Percentiles rank a stretch among this genome's conserved stretches.
phyloP scores from a whole-genome alignment of 1,140 invertebrate species.

The Chionoecetes opilio region DNA sequence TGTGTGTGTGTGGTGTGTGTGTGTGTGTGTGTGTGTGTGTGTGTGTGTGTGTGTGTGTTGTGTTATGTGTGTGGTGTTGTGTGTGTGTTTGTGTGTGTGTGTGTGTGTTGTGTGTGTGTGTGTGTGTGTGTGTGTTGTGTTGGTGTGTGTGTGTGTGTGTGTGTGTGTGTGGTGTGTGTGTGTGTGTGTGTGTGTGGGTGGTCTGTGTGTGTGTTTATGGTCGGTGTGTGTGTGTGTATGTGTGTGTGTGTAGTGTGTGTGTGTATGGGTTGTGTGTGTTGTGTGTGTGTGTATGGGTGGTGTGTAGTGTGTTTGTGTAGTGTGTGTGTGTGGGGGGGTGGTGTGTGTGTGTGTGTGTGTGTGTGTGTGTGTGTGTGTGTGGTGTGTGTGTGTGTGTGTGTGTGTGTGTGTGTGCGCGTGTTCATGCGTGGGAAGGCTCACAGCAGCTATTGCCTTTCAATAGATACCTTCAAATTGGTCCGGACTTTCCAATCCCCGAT shows the following conservation, averaged over 20 bases:
- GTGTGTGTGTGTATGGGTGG: constrained; percentile 37
- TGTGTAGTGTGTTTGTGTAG: neutral
- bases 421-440: neutral
- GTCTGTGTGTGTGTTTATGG: neutral
- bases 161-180: constrained; percentile 33
- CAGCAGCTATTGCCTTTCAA: neutral
- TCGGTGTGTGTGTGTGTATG: neutral
- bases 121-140: too few species aligned
- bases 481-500: neutral
- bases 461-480: neutral
- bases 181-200: neutral
- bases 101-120: constrained; percentile 2
- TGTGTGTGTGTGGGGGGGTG: too few species aligned
- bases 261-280: neutral
- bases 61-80: too few species aligned
- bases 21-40: neutral
- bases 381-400: constrained; percentile 11
- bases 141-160: constrained; percentile 10
- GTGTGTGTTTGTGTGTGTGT: constrained; percentile 28
- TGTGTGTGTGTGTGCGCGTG: constrained; percentile 16
- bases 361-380: neutral
- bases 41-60: neutral
- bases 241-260: constrained; percentile 23
- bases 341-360: neutral
- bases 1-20: constrained; percentile 7